Conservation (phyloP, 1,140 invertebrate species). For the Drosophila saltans region DNA sequence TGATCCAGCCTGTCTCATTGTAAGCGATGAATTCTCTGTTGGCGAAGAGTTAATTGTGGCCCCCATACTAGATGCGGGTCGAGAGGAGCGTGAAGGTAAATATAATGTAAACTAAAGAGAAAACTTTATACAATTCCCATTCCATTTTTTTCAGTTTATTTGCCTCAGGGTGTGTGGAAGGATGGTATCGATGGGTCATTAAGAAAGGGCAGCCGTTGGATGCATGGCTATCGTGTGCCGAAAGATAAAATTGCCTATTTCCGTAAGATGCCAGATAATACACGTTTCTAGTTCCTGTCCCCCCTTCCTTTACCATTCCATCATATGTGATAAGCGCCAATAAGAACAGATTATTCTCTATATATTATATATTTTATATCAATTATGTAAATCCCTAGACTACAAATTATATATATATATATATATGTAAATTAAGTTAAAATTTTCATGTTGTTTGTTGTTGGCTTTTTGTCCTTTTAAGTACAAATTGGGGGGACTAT, state of each 20-base stretch:
- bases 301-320: background rate
- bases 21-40: conserved; percentile 95
- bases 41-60: conserved; percentile 96
- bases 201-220: conserved; percentile 94
- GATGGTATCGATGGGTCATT: conserved; percentile 93
- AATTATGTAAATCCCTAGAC: conserved; percentile 2
- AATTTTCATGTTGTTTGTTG: background rate
- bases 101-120: no score
- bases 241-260: conserved; percentile 93
- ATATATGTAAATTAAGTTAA: conserved; percentile 7
- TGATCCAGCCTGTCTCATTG: conserved; percentile 90
- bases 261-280: conserved; percentile 92
- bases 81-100: conserved; percentile 86
- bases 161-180: conserved; percentile 94
- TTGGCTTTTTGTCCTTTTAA: conserved; percentile 5
- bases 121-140: no score
- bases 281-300: conserved; percentile 86
- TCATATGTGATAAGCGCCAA: conserved; percentile 24
- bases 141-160: conserved; percentile 86
- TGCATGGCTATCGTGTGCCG: conserved; percentile 92
- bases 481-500: conserved; percentile 22
- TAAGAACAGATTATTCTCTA: background rate
- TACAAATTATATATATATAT: background rate
- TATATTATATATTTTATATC: conserved; percentile 7
- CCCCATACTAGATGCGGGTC: conserved; percentile 90